Evolutionary conservation across 1,140 invertebrate species (phyloP).

Genomic region (Gryon sp.): DNA sequence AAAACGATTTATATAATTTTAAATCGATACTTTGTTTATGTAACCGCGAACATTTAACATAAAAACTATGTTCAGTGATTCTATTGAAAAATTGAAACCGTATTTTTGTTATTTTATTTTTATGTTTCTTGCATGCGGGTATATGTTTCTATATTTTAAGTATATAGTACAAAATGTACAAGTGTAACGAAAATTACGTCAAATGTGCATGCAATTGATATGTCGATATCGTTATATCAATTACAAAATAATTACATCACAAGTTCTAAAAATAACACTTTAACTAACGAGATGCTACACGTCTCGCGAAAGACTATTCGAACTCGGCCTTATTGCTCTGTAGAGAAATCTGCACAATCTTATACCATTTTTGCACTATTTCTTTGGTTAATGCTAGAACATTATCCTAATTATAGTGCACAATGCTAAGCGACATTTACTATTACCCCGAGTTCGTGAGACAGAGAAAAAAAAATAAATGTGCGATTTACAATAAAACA

Average conservation of each 20-base stretch:
- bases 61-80: no score
- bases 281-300: neutral
- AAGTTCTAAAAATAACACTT: slow-evolving; percentile 20
- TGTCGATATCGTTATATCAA: slow-evolving; percentile 1
- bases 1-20: no score
- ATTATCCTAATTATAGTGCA: slow-evolving; percentile 43
- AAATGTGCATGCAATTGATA: no score
- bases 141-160: no score
- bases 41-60: no score
- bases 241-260: neutral
- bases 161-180: no score
- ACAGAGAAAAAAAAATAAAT: slow-evolving; percentile 8
- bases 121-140: no score
- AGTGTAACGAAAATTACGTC: no score
- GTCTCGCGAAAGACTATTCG: slow-evolving; percentile 6
- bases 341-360: neutral
- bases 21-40: no score
- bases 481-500: slow-evolving; percentile 22
- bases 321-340: slow-evolving; percentile 5
- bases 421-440: slow-evolving; percentile 41
- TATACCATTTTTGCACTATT: slow-evolving; percentile 44
- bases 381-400: slow-evolving; percentile 32
- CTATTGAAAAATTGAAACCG: no score
- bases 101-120: no score
- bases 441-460: slow-evolving; percentile 18